Percentiles rank a stretch among this genome's conserved stretches.
phyloP scores from a whole-genome alignment of 2,888 invertebrate genomes.

The Drosophila austrosaltans region DNA sequence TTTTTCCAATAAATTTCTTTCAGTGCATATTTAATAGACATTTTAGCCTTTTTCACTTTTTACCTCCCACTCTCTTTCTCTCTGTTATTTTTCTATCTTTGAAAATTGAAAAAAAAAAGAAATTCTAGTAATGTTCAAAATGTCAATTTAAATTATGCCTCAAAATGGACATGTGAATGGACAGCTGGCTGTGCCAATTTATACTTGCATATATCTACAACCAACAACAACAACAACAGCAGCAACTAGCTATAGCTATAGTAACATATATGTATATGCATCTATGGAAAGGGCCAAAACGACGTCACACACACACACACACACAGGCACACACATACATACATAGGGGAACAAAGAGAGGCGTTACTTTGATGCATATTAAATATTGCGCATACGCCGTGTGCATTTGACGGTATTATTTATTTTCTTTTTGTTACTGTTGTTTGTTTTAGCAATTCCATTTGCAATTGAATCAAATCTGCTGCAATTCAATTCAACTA shows the following conservation, averaged over 20 bases:
- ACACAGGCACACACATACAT: not conserved
- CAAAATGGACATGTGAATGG: conserved; percentile 66
- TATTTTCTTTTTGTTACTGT: conserved; percentile 19
- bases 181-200: conserved; percentile 52
- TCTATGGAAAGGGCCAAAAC: conserved; percentile 30
- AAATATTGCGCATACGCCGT: conserved; percentile 52
- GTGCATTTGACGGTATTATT: conserved; percentile 25
- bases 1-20: conserved; percentile 4
- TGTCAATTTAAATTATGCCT: conserved; percentile 73
- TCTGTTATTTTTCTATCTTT: not conserved
- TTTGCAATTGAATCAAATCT: conserved; percentile 41
- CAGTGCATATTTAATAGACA: conserved; percentile 41
- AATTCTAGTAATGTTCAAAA: conserved; percentile 50
- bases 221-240: not conserved
- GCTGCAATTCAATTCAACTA: conserved; percentile 53
- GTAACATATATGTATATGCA: conserved; percentile 9
- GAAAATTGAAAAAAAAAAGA: conserved; percentile 43
- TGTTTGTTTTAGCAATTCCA: conserved; percentile 33
- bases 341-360: conserved; percentile 19
- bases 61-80: not conserved
- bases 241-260: not conserved
- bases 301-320: conserved; percentile 18
- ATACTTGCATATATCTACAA: conserved; percentile 11
- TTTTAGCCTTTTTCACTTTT: not conserved
- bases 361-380: conserved; percentile 24